phyloP scores from a whole-genome alignment of 1,140 invertebrate species.

The Harpegnathos saltator region DNA sequence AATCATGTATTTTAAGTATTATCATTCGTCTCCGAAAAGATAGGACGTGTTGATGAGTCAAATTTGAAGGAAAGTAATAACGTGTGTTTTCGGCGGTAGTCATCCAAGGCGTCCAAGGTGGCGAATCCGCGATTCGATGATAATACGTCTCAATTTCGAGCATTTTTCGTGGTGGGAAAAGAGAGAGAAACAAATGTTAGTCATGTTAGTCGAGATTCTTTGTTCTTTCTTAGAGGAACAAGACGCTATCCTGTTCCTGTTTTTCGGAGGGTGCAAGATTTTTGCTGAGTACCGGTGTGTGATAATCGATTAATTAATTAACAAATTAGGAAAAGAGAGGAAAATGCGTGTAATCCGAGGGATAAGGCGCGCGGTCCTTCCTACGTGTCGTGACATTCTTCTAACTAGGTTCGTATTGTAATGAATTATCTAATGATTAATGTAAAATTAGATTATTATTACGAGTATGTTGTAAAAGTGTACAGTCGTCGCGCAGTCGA shows the following conservation, averaged over 20 bases:
- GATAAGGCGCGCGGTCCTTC: constrained; percentile 63
- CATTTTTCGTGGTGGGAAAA: too few species aligned
- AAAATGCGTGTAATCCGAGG: constrained; percentile 41
- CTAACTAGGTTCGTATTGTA: constrained; percentile 78
- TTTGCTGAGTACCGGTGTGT: constrained; percentile 1
- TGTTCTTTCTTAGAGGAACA: neutral
- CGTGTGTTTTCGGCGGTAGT: neutral
- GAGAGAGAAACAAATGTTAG: neutral
- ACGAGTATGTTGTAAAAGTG: constrained; percentile 81
- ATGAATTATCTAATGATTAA: constrained; percentile 76
- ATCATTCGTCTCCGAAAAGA: neutral
- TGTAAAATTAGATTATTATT: constrained; percentile 81
- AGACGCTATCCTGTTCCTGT: neutral
- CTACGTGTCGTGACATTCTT: constrained; percentile 75
- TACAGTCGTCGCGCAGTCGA: constrained; percentile 80
- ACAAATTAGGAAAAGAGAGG: neutral
- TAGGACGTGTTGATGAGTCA: neutral
- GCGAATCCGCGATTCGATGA: neutral
- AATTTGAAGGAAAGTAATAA: neutral
- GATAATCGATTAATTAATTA: constrained; percentile 7
- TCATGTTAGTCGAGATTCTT: neutral
- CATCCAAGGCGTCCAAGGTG: neutral
- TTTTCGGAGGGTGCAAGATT: constrained; percentile 27
- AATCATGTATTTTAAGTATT: constrained; percentile 15
- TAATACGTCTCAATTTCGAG: neutral